A percentile compares a stretch with the other conserved stretches of the same genome.
phyloP scores from a whole-genome alignment of 2,113 vertebrate genomes.

The Cepphus grylle region DNA sequence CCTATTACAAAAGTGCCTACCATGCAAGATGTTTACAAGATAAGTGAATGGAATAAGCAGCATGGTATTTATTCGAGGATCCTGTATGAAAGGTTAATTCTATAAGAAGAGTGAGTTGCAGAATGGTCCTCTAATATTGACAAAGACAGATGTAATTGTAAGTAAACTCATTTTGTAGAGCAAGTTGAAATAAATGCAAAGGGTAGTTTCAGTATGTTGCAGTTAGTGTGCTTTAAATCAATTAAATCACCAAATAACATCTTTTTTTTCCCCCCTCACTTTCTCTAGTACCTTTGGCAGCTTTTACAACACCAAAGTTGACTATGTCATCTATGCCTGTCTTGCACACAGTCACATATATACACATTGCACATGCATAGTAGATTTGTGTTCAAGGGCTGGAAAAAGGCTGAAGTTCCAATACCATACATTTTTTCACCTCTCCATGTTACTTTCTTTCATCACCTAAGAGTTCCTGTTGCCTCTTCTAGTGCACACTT shows the following conservation, averaged over 20 bases:
- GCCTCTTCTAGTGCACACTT: background rate
- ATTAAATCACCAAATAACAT: background rate
- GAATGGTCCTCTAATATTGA: background rate
- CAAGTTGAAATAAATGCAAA: background rate
- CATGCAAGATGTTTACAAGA: background rate
- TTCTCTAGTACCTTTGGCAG: background rate
- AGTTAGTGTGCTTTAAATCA: background rate
- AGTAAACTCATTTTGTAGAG: background rate
- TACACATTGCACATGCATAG: rapidly evolving
- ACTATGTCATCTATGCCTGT: background rate
- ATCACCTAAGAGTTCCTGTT: background rate
- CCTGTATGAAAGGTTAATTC: background rate
- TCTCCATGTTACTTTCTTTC: background rate
- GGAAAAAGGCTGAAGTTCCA: background rate
- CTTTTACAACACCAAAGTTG: background rate
- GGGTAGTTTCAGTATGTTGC: background rate
- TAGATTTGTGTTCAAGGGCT: background rate
- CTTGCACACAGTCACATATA: background rate
- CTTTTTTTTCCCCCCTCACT: rapidly evolving
- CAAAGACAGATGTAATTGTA: background rate
- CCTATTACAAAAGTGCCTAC: background rate
- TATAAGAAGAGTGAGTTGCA: background rate
- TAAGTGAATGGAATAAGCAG: background rate
- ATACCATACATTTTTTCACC: background rate
- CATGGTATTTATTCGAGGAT: background rate